phyloP scores from a whole-genome alignment of 2,888 invertebrate genomes.

The Mesochorus sp. region DNA sequence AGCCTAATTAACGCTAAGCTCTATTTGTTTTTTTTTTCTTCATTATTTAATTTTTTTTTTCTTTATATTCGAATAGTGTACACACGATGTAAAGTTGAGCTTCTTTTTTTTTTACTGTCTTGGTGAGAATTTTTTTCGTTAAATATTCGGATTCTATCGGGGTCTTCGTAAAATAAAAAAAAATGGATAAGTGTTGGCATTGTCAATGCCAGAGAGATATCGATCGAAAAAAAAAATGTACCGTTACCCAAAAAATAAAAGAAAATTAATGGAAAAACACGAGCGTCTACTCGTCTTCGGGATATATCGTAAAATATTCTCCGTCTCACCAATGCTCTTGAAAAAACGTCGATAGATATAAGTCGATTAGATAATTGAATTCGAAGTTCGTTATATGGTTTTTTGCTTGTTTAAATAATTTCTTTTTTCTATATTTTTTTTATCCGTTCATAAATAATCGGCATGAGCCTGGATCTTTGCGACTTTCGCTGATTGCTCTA shows the following conservation, averaged over 20 bases:
- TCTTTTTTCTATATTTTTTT: slow-evolving; percentile 26
- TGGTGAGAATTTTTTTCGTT: background rate
- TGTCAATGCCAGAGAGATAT: too few relatives aligned
- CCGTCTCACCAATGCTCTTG: slow-evolving; percentile 25
- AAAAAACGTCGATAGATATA: background rate
- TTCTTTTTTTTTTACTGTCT: slow-evolving; percentile 14
- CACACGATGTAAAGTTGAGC: slow-evolving; percentile 48
- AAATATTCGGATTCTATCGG: background rate
- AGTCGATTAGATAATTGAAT: slow-evolving; percentile 32
- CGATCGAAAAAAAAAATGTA: background rate
- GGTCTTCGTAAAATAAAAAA: background rate
- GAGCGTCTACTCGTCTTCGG: slow-evolving; percentile 9
- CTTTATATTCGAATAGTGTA: slow-evolving; percentile 20
- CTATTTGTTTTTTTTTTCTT: slow-evolving; percentile 15
- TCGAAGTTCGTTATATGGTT: slow-evolving; percentile 22
- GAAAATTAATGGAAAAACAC: slow-evolving; percentile 1
- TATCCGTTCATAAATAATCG: slow-evolving; percentile 49
- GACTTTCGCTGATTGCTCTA: slow-evolving; percentile 76
- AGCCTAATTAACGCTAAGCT: slow-evolving; percentile 50
- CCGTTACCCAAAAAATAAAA: background rate
- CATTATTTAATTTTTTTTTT: background rate
- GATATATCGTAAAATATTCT: slow-evolving; percentile 26
- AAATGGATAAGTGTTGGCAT: background rate
- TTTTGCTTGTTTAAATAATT: background rate
- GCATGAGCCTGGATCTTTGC: slow-evolving; percentile 67